A percentile compares a stretch with the other conserved stretches of the same genome.
Evolutionary conservation across 2,797 vertebrate genomes (phyloP).

Genomic region (Heteromormyrus szaboi): DNA sequence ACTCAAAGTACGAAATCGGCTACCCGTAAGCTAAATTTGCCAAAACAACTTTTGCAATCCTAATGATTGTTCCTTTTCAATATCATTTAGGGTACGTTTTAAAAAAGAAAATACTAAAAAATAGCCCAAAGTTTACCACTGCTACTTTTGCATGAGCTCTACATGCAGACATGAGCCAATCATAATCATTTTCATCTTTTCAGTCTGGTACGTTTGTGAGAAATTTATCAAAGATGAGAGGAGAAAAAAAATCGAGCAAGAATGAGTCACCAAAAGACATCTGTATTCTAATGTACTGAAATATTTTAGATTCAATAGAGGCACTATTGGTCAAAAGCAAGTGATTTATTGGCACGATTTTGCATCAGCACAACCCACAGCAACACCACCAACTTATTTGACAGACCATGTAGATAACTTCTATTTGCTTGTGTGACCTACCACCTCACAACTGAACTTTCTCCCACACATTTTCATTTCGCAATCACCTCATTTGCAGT

Average conservation of each 20-base stretch:
- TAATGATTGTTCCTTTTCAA: not conserved
- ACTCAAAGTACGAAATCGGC: not conserved
- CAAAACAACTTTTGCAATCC: not conserved
- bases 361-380: not conserved
- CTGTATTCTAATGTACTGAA: not conserved
- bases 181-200: not conserved
- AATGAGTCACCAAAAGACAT: not conserved
- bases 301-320: not conserved
- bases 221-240: not conserved
- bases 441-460: not conserved
- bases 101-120: not conserved
- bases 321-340: not conserved
- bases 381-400: not conserved
- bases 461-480: not conserved
- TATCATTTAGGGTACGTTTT: not conserved
- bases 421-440: not conserved
- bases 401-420: not conserved
- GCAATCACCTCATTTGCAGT: not conserved
- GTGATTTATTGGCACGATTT: not conserved
- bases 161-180: not conserved
- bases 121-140: not conserved
- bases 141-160: not conserved
- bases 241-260: not conserved
- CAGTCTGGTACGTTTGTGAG: not conserved
- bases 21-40: not conserved